phyloP scores from a whole-genome alignment of 2,888 invertebrate species.

The Leptinotarsa peninsularis region DNA sequence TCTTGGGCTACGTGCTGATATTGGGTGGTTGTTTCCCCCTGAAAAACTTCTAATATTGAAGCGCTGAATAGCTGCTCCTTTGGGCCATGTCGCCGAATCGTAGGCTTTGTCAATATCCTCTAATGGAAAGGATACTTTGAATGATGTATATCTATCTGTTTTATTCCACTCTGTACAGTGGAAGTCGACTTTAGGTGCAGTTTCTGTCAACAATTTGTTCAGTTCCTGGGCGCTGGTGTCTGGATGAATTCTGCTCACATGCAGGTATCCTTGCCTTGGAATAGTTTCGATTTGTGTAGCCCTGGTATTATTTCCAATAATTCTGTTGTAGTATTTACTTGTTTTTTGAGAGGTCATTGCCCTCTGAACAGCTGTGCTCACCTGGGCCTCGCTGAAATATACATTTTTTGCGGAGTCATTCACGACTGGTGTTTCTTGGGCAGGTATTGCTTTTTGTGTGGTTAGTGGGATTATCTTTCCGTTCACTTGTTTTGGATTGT shows the following conservation, averaged over 20 bases:
- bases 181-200: slow-evolving; percentile 3
- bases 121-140: neutral
- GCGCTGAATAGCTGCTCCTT: too few species aligned
- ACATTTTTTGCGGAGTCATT: slow-evolving; percentile 1
- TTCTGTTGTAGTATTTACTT: neutral
- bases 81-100: too few species aligned
- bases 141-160: slow-evolving; percentile 11
- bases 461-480: neutral
- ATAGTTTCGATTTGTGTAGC: slow-evolving; percentile 10
- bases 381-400: neutral
- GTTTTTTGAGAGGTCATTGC: slow-evolving; percentile 14
- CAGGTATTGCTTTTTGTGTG: slow-evolving; percentile 7
- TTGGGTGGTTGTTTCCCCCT: too few species aligned
- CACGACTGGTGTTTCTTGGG: neutral
- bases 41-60: too few species aligned
- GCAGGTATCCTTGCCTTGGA: slow-evolving; percentile 5
- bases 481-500: slow-evolving; percentile 7
- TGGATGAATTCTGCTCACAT: slow-evolving; percentile 9
- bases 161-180: slow-evolving; percentile 10
- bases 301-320: slow-evolving; percentile 10
- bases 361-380: neutral
- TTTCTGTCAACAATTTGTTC: slow-evolving; percentile 4
- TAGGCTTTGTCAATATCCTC: too few species aligned
- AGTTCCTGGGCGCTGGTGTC: slow-evolving; percentile 1
- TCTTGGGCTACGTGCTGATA: too few species aligned